Base-by-base conservation (phyloP, 2,113 vertebrate species). In the Proteles cristata region DNA sequence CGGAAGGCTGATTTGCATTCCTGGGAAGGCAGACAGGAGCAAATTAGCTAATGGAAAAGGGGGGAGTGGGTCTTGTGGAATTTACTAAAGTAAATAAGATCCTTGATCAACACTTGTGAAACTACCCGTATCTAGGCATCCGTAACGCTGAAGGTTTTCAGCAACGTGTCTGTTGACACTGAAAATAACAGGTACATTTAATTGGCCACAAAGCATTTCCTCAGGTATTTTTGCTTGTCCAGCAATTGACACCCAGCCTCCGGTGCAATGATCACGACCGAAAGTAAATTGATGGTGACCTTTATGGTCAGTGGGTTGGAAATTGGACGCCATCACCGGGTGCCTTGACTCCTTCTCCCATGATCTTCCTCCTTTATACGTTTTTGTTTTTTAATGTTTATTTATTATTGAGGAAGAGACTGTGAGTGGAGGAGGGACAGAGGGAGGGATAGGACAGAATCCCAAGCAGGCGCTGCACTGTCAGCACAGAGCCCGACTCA, bases 121-220 rank as follows among this genome's bases (percentile, higher is more conserved):
- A 28, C 26, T 50, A 2, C 69, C 4, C 1, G 17, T 33, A 11
- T 21, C 3, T 0, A 21, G 8, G 76, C 69, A 28, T 55, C n/a
- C 0, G 0, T 0, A 16, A 11, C 3, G 16, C 0, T 19, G 7
- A 3, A 6, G 2, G 39, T 53, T 58, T 65, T 3, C 50, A 53
- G 14, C 7, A 0, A 9, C 0, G 4, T 14, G 4, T 33, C 31
- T 31, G 15, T 25, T 28, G 69, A 76, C 10, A 1, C 8, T 26
- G 8, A 31, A 48, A 14, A 50, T 26, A 11, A 4, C n/a, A 7
- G 11, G 0, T 26, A 31, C 4, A 17, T 50, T 88, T 43, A 11
- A 35, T 19, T 12, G 80, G n/a, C 43, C 39, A 61, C 17, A 89
- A 12, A 17, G 33, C 11, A 12, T 45, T 65, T 88, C 33, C 11